Evolutionary conservation across 2,888 invertebrate species (phyloP).

Genomic region (Dorcus parallelipipedus): DNA sequence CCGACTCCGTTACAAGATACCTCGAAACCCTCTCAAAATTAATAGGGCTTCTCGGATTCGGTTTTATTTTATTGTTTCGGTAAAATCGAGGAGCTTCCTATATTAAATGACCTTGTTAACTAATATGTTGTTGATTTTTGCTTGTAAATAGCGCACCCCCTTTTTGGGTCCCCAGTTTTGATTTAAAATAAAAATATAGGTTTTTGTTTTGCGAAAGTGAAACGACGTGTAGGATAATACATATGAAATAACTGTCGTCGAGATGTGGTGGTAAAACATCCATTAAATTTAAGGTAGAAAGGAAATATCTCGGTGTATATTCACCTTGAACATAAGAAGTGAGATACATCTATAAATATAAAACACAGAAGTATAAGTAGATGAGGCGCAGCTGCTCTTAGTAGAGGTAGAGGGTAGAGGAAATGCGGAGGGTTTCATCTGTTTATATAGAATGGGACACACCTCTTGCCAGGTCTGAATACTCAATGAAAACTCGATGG

Average conservation of each 20-base stretch:
- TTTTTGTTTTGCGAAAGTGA: no score
- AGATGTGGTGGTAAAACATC: conserved; percentile 16
- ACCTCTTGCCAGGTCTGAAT: conserved; percentile 22
- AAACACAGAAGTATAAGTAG: conserved; percentile 26
- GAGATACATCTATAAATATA: conserved; percentile 27
- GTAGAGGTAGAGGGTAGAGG: conserved; percentile 8
- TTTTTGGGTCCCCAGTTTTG: no score
- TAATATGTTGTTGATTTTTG: no score
- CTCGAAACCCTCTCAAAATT: no score
- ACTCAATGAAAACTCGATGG: conserved; percentile 21
- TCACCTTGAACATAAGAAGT: conserved; percentile 16
- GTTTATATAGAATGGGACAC: conserved; percentile 18
- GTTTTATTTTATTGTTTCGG: no score
- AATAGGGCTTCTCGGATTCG: no score
- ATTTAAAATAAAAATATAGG: no score
- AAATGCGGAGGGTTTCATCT: conserved; percentile 22
- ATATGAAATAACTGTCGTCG: neutral
- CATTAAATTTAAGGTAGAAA: conserved; percentile 21
- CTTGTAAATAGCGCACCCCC: no score
- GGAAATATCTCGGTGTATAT: conserved; percentile 15
- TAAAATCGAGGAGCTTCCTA: no score
- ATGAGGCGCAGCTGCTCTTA: conserved; percentile 23
- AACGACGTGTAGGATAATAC: no score
- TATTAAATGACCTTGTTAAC: no score
- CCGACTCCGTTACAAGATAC: no score